A percentile compares a stretch with the other conserved stretches of the same genome.
Evolutionary conservation across 2,888 invertebrate genomes (phyloP).

Genomic region (Acanthosepion pharaonis): DNA sequence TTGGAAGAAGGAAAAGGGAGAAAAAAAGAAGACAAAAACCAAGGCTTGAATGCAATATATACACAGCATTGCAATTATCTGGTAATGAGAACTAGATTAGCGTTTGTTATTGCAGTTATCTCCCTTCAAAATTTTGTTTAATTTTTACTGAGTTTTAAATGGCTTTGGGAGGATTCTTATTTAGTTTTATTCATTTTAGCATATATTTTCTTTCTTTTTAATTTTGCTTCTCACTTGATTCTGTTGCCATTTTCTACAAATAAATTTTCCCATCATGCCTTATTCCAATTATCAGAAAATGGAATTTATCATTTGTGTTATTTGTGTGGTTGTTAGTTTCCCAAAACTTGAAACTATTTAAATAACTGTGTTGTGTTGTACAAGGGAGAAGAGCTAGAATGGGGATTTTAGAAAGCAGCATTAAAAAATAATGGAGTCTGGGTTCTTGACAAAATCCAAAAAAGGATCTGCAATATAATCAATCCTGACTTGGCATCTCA

Average conservation of each 20-base stretch:
- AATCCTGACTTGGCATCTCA: no score
- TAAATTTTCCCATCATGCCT: no score
- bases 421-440: no score
- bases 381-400: no score
- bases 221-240: background rate
- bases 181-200: background rate
- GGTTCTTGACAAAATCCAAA: no score
- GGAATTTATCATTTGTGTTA: no score
- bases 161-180: background rate
- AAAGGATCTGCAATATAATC: no score
- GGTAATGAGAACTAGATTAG: background rate
- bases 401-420: no score
- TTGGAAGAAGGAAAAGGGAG: background rate
- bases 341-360: no score
- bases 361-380: no score
- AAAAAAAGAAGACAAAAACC: background rate
- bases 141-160: background rate
- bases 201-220: background rate
- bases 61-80: background rate
- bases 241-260: background rate
- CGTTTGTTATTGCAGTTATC: constrained; percentile 3
- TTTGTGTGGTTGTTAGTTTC: no score
- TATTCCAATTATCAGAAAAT: no score
- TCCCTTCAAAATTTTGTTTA: background rate
- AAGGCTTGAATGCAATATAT: background rate